A percentile compares a stretch with the other conserved stretches of the same genome.
Conservation (phyloP, 2,888 invertebrate species). For the Notodonta ziczac region DNA sequence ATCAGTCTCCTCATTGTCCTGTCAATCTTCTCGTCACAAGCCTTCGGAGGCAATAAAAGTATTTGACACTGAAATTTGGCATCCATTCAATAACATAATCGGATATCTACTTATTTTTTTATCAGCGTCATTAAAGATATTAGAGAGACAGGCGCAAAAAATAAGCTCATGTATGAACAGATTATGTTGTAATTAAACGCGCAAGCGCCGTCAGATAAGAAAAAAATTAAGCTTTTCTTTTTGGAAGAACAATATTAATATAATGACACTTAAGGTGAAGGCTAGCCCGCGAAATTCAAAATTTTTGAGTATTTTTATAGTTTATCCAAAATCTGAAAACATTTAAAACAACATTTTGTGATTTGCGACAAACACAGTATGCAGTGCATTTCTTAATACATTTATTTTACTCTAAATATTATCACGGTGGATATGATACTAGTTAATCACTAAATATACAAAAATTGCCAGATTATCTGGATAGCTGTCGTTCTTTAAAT, state of each 20-base stretch:
- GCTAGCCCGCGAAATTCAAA: too few species aligned
- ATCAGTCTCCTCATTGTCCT: conserved; percentile 60
- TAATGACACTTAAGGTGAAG: too few species aligned
- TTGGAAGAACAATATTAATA: background rate
- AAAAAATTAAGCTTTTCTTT: conserved; percentile 1
- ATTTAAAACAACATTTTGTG: too few species aligned
- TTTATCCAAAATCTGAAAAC: too few species aligned
- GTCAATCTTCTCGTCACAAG: conserved; percentile 56
- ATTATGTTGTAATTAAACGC: conserved; percentile 12
- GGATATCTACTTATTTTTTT: conserved; percentile 19
- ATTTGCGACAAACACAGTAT: too few species aligned
- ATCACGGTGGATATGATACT: too few species aligned
- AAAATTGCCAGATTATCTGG: too few species aligned
- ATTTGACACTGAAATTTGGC: conserved; percentile 13
- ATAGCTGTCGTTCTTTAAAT: too few species aligned
- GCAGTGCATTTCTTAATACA: too few species aligned
- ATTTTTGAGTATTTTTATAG: too few species aligned
- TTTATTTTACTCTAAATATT: too few species aligned
- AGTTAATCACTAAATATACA: too few species aligned
- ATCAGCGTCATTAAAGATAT: conserved; percentile 8
- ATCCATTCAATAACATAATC: conserved; percentile 21
- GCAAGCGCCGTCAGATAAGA: background rate
- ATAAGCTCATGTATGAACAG: conserved; percentile 6
- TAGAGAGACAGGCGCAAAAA: conserved; percentile 6
- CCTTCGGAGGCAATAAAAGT: conserved; percentile 22